Evolutionary conservation across 2,888 invertebrate species (phyloP).

Genomic region (Xanthorhoe designata): DNA sequence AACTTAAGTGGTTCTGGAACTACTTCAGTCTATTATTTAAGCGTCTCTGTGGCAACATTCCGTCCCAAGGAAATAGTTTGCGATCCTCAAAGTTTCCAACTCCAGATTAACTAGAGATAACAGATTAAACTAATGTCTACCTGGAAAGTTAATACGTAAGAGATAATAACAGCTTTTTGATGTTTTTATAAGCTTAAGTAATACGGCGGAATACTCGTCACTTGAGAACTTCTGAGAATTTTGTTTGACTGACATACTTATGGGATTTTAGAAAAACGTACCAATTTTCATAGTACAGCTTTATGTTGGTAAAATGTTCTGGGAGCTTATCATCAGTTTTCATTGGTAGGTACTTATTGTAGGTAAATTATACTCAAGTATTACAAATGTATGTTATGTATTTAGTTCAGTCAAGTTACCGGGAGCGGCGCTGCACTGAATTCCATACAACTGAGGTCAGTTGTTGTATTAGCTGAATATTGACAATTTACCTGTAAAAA

Average conservation of each 20-base stretch:
- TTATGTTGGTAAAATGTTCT: no score
- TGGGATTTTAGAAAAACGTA: neutral
- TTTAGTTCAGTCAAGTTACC: no score
- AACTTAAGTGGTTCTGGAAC: constrained; percentile 40
- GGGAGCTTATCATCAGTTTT: no score
- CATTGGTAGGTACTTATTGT: no score
- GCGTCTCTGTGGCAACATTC: constrained; percentile 62
- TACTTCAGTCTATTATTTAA: constrained; percentile 48
- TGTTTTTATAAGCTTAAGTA: constrained; percentile 15
- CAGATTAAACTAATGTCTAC: constrained; percentile 58
- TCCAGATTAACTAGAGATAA: constrained; percentile 58
- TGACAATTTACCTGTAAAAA: no score
- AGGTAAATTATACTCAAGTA: no score
- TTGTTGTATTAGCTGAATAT: no score
- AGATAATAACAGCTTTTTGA: constrained; percentile 31
- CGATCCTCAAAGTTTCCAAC: constrained; percentile 54
- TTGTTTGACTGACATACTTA: neutral
- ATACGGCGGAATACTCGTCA: neutral
- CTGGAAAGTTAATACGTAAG: constrained; percentile 33
- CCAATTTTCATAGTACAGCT: no score
- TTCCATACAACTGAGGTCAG: no score
- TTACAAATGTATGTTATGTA: no score
- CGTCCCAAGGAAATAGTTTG: constrained; percentile 64
- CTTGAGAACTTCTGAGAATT: neutral
- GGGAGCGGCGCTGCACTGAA: no score